phyloP scores from a whole-genome alignment of 2,113 vertebrate genomes.

The Sceloporus undulatus region DNA sequence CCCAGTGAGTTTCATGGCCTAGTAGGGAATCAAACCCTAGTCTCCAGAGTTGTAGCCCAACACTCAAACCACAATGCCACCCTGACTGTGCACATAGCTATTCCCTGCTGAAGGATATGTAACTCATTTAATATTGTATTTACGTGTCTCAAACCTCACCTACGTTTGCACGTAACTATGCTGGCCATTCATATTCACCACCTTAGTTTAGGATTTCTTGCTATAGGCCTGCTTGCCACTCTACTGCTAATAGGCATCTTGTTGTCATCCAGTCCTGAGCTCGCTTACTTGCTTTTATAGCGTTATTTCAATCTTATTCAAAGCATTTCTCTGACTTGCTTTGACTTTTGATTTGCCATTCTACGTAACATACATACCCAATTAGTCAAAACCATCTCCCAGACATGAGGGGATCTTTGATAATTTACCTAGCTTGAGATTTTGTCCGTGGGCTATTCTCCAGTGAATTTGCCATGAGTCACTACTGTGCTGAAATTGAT shows the following conservation, averaged over 20 bases:
- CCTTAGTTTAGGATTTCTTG: too few species aligned
- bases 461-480: conserved; percentile 1
- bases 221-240: neutral
- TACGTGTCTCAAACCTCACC: too few species aligned
- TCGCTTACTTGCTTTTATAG: neutral
- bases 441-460: neutral
- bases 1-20: too few species aligned
- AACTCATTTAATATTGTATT: too few species aligned
- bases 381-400: neutral
- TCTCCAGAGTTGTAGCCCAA: too few species aligned
- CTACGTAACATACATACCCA: neutral
- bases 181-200: too few species aligned
- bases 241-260: neutral
- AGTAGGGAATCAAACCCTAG: too few species aligned
- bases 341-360: conserved; percentile 9
- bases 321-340: neutral
- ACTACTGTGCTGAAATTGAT: conserved; percentile 6
- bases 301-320: neutral
- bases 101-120: too few species aligned
- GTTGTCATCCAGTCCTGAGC: neutral
- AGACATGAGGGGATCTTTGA: neutral
- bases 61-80: too few species aligned
- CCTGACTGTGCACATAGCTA: too few species aligned
- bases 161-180: too few species aligned
- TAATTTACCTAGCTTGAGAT: neutral